These are phyloP conservation scores for Phyllotis vaccarum DNA, from an alignment of 2,797 vertebrate genomes.

Conservation along the genomic window DNA sequence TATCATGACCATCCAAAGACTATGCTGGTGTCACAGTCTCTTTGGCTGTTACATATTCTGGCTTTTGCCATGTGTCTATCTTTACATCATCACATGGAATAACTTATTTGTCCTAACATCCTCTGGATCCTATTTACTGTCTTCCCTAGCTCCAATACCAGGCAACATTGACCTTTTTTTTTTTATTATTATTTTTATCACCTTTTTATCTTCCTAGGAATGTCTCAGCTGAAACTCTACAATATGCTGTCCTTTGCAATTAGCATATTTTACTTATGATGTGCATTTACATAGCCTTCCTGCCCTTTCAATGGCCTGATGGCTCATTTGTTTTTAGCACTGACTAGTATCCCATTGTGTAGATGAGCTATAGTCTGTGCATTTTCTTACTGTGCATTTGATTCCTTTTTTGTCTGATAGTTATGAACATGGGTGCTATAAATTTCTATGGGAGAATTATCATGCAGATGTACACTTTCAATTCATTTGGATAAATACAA, in stretches of 20 bases:
- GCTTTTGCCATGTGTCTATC: neutral
- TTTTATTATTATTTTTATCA: too few relatives aligned
- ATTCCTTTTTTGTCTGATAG: neutral
- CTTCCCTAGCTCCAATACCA: too few relatives aligned
- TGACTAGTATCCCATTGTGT: neutral
- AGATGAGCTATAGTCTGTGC: neutral
- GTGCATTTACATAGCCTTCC: neutral
- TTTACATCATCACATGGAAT: neutral
- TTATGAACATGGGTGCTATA: neutral
- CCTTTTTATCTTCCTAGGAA: neutral
- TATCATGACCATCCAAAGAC: neutral
- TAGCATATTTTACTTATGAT: neutral
- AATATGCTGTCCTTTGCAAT: neutral
- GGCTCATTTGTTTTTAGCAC: neutral
- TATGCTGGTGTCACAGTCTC: neutral
- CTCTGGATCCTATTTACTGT: too few relatives aligned
- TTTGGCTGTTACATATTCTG: neutral
- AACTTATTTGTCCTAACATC: neutral
- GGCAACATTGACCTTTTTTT: neutral
- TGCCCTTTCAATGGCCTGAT: neutral
- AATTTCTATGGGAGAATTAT: neutral
- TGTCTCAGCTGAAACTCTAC: neutral
- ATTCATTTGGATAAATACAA: neutral
- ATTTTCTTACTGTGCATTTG: neutral
- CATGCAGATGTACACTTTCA: neutral